Evolutionary conservation across 2,113 vertebrate genomes (phyloP).

Genomic region (Miniopterus natalensis): DNA sequence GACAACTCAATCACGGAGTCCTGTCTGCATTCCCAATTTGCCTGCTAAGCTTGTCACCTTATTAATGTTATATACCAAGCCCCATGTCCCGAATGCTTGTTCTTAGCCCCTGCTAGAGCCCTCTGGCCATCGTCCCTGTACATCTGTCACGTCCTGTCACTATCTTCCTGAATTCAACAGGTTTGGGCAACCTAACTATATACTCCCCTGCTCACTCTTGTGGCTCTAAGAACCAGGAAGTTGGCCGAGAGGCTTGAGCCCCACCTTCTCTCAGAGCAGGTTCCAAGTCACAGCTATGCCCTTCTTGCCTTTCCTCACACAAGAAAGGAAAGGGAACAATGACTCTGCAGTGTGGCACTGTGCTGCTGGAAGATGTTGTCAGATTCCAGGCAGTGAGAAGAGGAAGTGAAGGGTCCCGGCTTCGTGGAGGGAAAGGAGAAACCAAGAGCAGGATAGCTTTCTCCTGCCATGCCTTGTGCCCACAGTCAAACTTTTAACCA

Average conservation of each 20-base stretch:
- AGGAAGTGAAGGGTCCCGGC: background rate
- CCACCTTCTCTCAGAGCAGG: background rate
- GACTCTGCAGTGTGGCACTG: background rate
- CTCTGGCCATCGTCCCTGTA: conserved; percentile 39
- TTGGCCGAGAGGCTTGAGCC: background rate
- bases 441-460: background rate
- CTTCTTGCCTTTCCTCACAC: background rate
- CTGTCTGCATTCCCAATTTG: conserved; percentile 72
- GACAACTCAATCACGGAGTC: background rate
- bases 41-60: conserved; percentile 26
- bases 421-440: background rate
- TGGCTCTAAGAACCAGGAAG: background rate
- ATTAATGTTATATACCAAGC: conserved; percentile 68
- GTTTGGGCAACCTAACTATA: conserved; percentile 36
- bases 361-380: background rate
- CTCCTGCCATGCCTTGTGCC: background rate
- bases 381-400: background rate
- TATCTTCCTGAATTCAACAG: conserved; percentile 56
- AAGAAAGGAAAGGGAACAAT: background rate
- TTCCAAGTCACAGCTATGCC: background rate
- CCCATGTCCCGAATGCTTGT: background rate
- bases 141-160: conserved; percentile 54
- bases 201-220: background rate
- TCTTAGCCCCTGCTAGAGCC: background rate
- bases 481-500: accelerated